These are phyloP conservation scores for Panopea generosa DNA, from an alignment of 2,888 invertebrate genomes.

Conservation along the genomic window DNA sequence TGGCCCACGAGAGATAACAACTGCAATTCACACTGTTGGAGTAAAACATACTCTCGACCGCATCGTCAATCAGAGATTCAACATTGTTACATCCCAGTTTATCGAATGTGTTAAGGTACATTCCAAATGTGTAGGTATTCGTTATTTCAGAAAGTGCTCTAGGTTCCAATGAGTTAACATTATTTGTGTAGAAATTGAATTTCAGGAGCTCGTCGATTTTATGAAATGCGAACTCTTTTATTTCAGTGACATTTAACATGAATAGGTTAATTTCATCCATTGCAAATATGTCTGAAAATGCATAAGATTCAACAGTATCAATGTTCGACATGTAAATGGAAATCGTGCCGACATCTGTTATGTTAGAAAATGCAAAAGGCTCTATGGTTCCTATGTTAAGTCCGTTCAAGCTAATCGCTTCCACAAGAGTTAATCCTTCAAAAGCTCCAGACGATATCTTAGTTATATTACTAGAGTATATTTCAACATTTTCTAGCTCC, in stretches of 20 bases:
- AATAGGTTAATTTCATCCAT: slow-evolving; percentile 2
- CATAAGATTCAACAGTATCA: not conserved
- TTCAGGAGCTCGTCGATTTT: slow-evolving; percentile 2
- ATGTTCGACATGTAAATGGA: slow-evolving; percentile 2
- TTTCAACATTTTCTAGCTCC: not conserved
- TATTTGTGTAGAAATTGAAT: slow-evolving; percentile 7
- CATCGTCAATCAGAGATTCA: not conserved
- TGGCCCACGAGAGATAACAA: not conserved
- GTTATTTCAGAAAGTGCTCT: not conserved
- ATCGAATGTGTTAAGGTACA: not conserved
- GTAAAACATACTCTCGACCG: not conserved
- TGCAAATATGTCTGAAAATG: slow-evolving; percentile 4
- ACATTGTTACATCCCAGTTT: not conserved
- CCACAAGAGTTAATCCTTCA: not conserved
- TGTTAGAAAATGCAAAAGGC: not conserved
- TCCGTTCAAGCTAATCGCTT: not conserved
- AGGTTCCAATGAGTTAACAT: not conserved
- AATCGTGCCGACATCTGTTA: not conserved
- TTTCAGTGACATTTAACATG: not conserved
- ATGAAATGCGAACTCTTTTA: not conserved
- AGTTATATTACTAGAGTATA: slow-evolving; percentile 2
- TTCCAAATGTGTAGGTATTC: not conserved
- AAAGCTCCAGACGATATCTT: not conserved
- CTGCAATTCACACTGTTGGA: slow-evolving; percentile 1
- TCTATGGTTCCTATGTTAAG: not conserved